Evolutionary conservation across 2,797 vertebrate genomes (phyloP).

Genomic region (Petrocephalus sullivani): DNA sequence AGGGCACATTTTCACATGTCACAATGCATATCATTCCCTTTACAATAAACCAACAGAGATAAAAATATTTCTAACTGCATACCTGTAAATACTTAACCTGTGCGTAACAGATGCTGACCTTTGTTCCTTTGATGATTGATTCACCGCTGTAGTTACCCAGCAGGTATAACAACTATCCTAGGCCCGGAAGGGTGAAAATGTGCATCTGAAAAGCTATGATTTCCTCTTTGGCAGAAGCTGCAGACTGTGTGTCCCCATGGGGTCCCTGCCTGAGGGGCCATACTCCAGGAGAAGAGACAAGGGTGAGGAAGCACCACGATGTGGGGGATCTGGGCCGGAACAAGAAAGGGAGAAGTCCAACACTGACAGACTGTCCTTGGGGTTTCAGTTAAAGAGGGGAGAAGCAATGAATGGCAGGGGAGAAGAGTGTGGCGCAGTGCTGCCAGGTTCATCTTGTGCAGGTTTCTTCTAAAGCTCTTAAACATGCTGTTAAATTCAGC

Average conservation of each 20-base stretch:
- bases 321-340: neutral
- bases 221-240: conserved; percentile 43
- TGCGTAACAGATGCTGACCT: neutral
- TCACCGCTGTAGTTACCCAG: neutral
- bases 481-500: neutral
- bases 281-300: conserved; percentile 16
- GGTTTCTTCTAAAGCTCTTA: neutral
- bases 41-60: neutral
- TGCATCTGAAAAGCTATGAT: neutral
- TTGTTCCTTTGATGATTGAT: neutral
- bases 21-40: neutral
- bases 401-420: neutral
- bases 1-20: neutral
- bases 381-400: neutral
- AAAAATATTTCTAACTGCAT: neutral
- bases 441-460: neutral
- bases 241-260: conserved; percentile 44
- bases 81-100: neutral
- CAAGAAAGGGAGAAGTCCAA: conserved; percentile 24
- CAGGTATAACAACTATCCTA: neutral
- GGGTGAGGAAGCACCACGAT: neutral
- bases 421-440: neutral
- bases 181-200: neutral
- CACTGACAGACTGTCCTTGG: neutral
- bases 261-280: conserved; percentile 50